Evolutionary conservation across 2,888 invertebrate species (phyloP).

Genomic region (Chorisops tibialis): DNA sequence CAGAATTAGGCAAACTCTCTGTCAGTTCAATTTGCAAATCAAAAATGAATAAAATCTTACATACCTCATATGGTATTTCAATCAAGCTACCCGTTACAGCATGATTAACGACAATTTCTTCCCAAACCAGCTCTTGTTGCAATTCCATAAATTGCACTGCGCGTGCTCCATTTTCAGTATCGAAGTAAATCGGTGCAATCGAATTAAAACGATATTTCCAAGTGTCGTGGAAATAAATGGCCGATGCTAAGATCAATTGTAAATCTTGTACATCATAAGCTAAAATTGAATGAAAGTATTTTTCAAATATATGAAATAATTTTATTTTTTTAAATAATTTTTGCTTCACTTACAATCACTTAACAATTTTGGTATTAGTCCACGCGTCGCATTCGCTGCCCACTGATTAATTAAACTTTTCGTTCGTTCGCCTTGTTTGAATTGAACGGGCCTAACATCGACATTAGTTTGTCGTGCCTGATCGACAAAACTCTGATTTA

Average conservation of each 20-base stretch:
- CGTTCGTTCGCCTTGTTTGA: slow-evolving; percentile 51
- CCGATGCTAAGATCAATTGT: slow-evolving; percentile 35
- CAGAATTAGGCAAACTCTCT: too few relatives aligned
- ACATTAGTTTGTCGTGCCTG: slow-evolving; percentile 17
- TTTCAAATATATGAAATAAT: neutral
- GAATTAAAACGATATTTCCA: slow-evolving; percentile 36
- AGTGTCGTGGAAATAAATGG: slow-evolving; percentile 38
- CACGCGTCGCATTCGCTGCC: slow-evolving; percentile 58
- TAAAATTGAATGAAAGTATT: slow-evolving; percentile 1
- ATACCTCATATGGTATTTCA: slow-evolving; percentile 67
- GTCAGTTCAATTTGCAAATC: neutral
- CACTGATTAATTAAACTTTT: slow-evolving; percentile 59
- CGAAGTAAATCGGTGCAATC: slow-evolving; percentile 55
- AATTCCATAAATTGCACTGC: slow-evolving; percentile 40
- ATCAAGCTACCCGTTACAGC: slow-evolving; percentile 62
- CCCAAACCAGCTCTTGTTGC: slow-evolving; percentile 27
- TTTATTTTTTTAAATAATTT: neutral
- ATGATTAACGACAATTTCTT: slow-evolving; percentile 53
- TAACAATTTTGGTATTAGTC: slow-evolving; percentile 57
- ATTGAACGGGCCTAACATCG: slow-evolving; percentile 55
- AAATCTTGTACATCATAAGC: slow-evolving; percentile 28
- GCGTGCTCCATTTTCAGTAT: slow-evolving; percentile 55
- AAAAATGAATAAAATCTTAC: neutral
- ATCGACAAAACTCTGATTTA: slow-evolving; percentile 29
- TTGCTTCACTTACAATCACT: slow-evolving; percentile 48